phyloP scores from a whole-genome alignment of 2,113 vertebrate species.

The Toxotes jaculatrix region DNA sequence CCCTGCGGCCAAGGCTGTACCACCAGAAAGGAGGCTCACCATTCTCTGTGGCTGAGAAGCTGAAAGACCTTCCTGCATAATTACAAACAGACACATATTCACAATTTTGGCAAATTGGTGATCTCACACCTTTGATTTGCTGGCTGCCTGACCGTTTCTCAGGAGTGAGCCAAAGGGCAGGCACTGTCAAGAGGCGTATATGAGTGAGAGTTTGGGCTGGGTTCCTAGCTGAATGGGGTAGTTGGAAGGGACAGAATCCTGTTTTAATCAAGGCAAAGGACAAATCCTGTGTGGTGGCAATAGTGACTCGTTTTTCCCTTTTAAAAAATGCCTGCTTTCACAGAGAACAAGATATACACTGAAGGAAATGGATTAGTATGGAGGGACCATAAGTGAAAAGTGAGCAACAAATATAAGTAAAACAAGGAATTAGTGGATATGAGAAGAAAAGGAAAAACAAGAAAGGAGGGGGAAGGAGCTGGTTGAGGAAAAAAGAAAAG shows the following conservation, averaged over 20 bases:
- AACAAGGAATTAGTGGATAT: constrained; percentile 36
- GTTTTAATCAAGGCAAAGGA: constrained; percentile 54
- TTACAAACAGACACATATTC: constrained; percentile 67
- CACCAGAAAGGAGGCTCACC: constrained; percentile 64
- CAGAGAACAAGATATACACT: constrained; percentile 18
- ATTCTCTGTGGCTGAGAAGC: constrained; percentile 52
- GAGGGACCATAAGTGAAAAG: constrained; percentile 33
- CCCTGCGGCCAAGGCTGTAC: constrained; percentile 70
- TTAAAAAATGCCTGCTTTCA: constrained; percentile 20
- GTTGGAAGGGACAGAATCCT: constrained; percentile 40
- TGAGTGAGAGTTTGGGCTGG: constrained; percentile 37
- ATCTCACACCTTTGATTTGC: constrained; percentile 66
- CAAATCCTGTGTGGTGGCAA: constrained; percentile 32
- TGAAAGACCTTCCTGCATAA: constrained; percentile 66
- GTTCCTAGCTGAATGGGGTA: constrained; percentile 10
- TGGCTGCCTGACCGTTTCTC: constrained; percentile 48
- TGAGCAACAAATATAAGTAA: constrained; percentile 33
- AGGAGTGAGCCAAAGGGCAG: constrained; percentile 70
- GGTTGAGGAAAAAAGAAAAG: constrained; percentile 53
- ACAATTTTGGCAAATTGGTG: constrained; percentile 70
- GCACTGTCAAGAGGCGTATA: constrained; percentile 16
- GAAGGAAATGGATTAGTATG: not conserved
- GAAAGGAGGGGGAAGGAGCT: constrained; percentile 51
- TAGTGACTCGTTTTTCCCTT: constrained; percentile 46
- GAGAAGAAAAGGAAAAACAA: constrained; percentile 58